Conservation (phyloP, 64 coral and sea anemone genomes). For the Pocillopora verrucosa region DNA sequence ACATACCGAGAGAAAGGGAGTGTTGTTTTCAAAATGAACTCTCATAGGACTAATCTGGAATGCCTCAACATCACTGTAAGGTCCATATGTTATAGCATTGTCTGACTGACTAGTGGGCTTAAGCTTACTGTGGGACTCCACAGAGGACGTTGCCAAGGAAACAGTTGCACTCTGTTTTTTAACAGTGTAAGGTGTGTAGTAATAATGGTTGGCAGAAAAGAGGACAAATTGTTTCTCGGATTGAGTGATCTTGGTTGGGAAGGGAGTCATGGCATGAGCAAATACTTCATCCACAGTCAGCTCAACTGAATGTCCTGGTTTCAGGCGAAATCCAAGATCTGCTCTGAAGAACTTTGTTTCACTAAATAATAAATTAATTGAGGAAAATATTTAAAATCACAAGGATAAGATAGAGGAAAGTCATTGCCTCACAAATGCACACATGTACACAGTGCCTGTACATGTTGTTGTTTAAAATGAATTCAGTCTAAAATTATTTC, state of each 20-base stretch:
- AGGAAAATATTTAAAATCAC: not conserved
- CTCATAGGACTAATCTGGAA: constrained; percentile 78
- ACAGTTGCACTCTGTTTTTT: constrained; percentile 89
- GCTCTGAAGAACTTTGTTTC: constrained; percentile 67
- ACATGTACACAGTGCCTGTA: too few relatives aligned
- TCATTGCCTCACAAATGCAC: not conserved
- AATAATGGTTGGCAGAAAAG: constrained; percentile 91
- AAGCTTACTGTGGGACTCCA: constrained; percentile 88
- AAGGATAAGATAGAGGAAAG: not conserved
- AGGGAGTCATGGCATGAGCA: constrained; percentile 86
- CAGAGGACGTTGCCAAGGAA: constrained; percentile 74
- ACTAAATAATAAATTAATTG: constrained; percentile 35
- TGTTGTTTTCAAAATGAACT: constrained; percentile 97
- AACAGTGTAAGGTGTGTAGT: constrained; percentile 72
- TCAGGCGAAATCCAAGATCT: constrained; percentile 49
- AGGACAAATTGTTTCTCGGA: constrained; percentile 92
- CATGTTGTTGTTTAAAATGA: too few relatives aligned
- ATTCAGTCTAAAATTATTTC: too few relatives aligned
- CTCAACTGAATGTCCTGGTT: constrained; percentile 62
- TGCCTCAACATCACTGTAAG: constrained; percentile 76
- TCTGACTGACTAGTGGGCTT: constrained; percentile 83
- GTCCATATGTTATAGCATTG: constrained; percentile 78
- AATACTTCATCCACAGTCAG: constrained; percentile 83
- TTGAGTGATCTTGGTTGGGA: constrained; percentile 85
- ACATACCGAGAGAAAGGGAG: constrained; percentile 95